These are phyloP conservation scores for Lasioglossum lativentre DNA, from an alignment of 2,888 invertebrate species.

Conservation along the genomic window DNA sequence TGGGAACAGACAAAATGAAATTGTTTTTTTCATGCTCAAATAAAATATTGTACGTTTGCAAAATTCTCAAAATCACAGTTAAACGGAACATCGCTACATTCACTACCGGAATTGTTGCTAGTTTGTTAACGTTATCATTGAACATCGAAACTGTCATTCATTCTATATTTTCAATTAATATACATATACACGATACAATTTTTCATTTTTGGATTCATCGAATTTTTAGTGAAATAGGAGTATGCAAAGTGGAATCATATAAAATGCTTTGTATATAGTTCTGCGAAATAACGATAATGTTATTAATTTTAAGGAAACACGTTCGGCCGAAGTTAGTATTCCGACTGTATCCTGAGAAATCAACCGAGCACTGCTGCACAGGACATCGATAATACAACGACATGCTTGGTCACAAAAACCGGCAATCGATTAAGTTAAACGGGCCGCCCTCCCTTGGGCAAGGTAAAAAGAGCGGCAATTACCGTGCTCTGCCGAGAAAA, in stretches of 20 bases:
- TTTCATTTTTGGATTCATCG: neutral
- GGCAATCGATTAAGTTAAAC: constrained; percentile 45
- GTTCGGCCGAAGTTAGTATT: neutral
- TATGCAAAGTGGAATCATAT: no score
- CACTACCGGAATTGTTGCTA: neutral
- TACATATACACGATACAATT: neutral
- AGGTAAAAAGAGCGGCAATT: constrained; percentile 47
- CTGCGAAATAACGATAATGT: neutral
- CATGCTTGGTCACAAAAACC: constrained; percentile 16
- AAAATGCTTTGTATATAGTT: neutral
- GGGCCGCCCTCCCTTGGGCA: neutral
- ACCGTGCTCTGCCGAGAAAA: constrained; percentile 50
- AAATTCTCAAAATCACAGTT: neutral
- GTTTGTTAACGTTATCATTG: neutral
- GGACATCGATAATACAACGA: neutral
- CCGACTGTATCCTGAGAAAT: neutral
- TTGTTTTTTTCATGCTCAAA: neutral
- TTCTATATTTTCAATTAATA: neutral
- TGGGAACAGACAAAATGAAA: neutral
- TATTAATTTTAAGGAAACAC: neutral
- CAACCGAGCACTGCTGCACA: no score
- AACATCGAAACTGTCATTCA: neutral
- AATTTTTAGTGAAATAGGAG: neutral
- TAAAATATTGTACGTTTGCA: neutral
- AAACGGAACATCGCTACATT: neutral